A percentile compares a stretch with the other conserved stretches of the same genome.
Conservation (phyloP, 2,113 vertebrate species). For the Tricholaema leucomelas region DNA sequence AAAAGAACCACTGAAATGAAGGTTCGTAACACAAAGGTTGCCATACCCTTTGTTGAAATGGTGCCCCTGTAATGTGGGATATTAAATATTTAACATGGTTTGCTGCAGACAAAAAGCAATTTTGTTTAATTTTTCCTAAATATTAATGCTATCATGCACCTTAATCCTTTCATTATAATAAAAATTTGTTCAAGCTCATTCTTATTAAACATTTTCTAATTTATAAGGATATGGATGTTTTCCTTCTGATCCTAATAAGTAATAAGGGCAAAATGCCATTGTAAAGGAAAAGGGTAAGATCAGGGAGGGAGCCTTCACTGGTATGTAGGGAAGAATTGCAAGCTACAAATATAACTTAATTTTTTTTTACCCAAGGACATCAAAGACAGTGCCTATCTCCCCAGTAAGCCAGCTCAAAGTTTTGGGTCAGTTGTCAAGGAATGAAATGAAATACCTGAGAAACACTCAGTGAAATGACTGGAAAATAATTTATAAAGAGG, state of each 20-base stretch:
- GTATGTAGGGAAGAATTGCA: not conserved
- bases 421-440: constrained; percentile 41
- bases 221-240: constrained; percentile 44
- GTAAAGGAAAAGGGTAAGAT: not conserved
- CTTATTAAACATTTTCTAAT: constrained; percentile 64
- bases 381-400: not conserved
- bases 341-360: not conserved
- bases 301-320: not conserved
- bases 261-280: constrained; percentile 26
- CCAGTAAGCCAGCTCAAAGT: constrained; percentile 10
- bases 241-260: constrained; percentile 47
- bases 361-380: not conserved
- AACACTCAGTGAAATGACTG: constrained; percentile 42
- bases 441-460: constrained; percentile 37
- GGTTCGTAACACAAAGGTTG: not conserved
- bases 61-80: constrained; percentile 14
- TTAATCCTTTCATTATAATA: constrained; percentile 69
- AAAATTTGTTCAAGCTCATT: constrained; percentile 67
- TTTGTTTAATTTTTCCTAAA: constrained; percentile 73
- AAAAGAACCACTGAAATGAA: not conserved
- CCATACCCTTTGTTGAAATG: constrained; percentile 4
- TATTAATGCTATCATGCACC: constrained; percentile 71
- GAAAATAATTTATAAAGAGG: constrained; percentile 29
- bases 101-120: constrained; percentile 64
- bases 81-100: constrained; percentile 73